Evolutionary conservation across 53 echinoderm and acorn worm genomes (phyloP).

Genomic region (Crossaster papposus): DNA sequence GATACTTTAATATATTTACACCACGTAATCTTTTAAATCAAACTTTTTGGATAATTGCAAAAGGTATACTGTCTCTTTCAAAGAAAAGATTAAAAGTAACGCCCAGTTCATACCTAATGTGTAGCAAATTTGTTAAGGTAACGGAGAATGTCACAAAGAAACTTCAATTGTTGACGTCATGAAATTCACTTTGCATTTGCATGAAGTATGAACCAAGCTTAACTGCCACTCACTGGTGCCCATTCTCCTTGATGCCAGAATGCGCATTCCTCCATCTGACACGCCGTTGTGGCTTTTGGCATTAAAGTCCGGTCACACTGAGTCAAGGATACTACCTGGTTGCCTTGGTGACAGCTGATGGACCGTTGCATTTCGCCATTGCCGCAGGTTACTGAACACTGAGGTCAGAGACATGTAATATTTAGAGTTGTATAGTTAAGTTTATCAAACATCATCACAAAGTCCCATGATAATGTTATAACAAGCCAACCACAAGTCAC

Average conservation of each 20-base stretch:
- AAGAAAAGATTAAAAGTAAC: neutral
- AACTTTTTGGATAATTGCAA: no score
- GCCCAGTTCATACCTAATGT: neutral
- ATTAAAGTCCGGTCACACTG: conserved; percentile 65
- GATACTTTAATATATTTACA: no score
- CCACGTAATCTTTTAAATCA: no score
- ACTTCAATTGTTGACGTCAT: no score
- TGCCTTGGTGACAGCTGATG: conserved; percentile 74
- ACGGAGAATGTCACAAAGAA: no score
- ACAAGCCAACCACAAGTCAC: no score
- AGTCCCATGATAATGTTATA: no score
- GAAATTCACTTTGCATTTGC: no score
- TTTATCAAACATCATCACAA: neutral
- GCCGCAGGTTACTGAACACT: conserved; percentile 92
- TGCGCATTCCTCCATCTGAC: conserved; percentile 73
- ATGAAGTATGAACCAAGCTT: no score
- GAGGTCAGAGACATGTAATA: neutral
- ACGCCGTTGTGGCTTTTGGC: conserved; percentile 57
- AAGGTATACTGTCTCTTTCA: no score
- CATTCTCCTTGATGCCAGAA: conserved; percentile 84
- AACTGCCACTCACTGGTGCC: conserved; percentile 72
- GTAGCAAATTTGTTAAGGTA: no score
- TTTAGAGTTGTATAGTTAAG: no score
- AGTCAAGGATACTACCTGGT: conserved; percentile 25
- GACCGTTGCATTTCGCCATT: conserved; percentile 71